phyloP scores from a whole-genome alignment of 2,113 vertebrate genomes.

The Hassar affinis region DNA sequence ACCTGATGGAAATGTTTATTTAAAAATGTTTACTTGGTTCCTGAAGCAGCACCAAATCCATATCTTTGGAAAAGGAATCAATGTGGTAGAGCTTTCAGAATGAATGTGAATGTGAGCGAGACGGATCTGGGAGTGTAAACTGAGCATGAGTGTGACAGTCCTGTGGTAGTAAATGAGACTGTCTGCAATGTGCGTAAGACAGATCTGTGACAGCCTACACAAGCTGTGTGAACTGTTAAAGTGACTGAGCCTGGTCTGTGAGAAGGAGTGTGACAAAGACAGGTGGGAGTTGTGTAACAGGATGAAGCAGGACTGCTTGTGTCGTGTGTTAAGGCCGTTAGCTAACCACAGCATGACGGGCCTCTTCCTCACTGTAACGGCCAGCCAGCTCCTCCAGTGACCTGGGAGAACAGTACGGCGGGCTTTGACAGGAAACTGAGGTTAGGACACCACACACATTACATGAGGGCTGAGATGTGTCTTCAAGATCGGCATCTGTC shows the following conservation, averaged over 20 bases:
- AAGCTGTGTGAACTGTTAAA: not conserved
- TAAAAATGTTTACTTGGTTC: not conserved
- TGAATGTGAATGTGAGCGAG: not conserved
- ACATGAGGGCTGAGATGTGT: constrained; percentile 16
- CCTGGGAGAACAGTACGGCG: constrained; percentile 32
- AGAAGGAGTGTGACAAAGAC: not conserved
- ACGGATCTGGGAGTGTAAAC: not conserved
- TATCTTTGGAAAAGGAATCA: not conserved
- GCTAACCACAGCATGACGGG: constrained; percentile 50
- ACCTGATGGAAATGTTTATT: not conserved
- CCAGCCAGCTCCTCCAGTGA: constrained; percentile 43
- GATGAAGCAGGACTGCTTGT: constrained; percentile 65
- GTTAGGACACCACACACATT: constrained; percentile 45
- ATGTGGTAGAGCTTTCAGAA: not conserved
- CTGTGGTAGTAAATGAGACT: not conserved
- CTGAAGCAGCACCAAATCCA: not conserved
- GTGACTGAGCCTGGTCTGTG: not conserved
- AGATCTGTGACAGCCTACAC: not conserved
- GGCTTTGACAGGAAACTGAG: constrained; percentile 47
- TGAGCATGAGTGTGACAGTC: not conserved
- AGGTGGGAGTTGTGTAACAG: constrained; percentile 61
- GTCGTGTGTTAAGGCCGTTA: constrained; percentile 51
- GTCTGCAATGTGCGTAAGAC: not conserved
- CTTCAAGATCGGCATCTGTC: constrained; percentile 36
- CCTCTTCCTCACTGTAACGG: constrained; percentile 55